Base-by-base conservation (phyloP, 2,797 vertebrate species). In the Pseudopleuronectes americanus region DNA sequence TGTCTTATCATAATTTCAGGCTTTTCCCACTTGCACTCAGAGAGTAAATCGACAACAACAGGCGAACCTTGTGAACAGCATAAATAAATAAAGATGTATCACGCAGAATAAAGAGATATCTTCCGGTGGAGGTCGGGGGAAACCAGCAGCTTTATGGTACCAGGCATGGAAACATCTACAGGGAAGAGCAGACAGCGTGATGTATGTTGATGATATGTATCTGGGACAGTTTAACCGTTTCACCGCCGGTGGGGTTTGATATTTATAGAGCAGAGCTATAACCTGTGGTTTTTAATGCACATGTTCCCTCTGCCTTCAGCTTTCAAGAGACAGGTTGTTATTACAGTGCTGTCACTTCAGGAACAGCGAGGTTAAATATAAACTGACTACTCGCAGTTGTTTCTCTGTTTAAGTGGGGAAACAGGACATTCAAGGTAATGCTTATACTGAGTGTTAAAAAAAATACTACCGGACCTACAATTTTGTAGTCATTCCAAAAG, bases 151-250 rank as follows among this genome's bases (percentile, higher is more conserved):
- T 61, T 66, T 68, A 9, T 33, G 63, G 28, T 54, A 47, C 23
- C 53, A 43, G 69, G 6, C 17, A 45, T 1, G 16, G 45, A 16
- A 24, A 16, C 17, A 51, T 69, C 49, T 9, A 16, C 19, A 58
- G 43, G 36, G 22, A 54, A 31, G 24, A 43, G 56, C 26, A 57
- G 61, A 69, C 45, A 73, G 17, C 65, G 64, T 33, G 28, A 74
- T 82, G 60, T 74, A 88, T 89, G 83, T 68, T 83, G 79, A 86
- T 84, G 77, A 80, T 79, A 84, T 87, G 84, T 79, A 89, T 80
- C 80, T 88, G 70, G 87, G 85, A 76, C 87, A 77, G 48, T 62
- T 80, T 78, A 83, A 85, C 66, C 60, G 33, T 63, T 81, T 74
- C 63, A 24, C 64, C 2, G 10, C 57, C 55, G 22, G 36, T 59